Percentiles rank a stretch among this genome's conserved stretches.
Conservation (phyloP, 1,140 invertebrate species). For the Drosophila mauritiana region DNA sequence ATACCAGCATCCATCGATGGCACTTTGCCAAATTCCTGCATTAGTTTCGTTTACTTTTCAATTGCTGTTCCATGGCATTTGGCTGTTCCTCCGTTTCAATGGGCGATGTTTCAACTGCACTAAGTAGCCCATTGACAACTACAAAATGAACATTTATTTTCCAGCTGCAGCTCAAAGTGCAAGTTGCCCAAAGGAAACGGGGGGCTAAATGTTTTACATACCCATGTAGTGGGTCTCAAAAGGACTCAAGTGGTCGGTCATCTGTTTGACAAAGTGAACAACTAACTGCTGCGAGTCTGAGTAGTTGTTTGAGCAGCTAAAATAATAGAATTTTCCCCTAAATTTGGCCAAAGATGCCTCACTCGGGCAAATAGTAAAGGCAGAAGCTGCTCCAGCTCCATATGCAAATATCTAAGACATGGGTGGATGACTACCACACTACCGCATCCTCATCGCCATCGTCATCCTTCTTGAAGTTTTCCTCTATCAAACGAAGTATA, state of each 20-base stretch:
- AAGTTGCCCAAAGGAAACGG: slow-evolving; percentile 3
- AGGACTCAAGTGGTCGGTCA: slow-evolving; percentile 38
- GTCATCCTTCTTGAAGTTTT: slow-evolving; percentile 48
- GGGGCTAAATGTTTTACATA: slow-evolving; percentile 50
- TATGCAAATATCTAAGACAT: slow-evolving; percentile 55
- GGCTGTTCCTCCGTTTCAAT: slow-evolving; percentile 3
- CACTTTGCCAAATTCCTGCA: slow-evolving; percentile 43
- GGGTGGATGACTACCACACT: slow-evolving; percentile 24
- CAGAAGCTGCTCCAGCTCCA: slow-evolving; percentile 6
- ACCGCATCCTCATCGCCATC: slow-evolving; percentile 15
- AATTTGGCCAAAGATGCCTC: slow-evolving; percentile 65
- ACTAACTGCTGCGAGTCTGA: slow-evolving; percentile 21
- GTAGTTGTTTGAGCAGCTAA: slow-evolving; percentile 63
- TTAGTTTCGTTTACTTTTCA: slow-evolving; percentile 55
- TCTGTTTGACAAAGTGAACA: slow-evolving; percentile 37
- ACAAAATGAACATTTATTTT: slow-evolving; percentile 65
- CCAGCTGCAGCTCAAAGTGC: slow-evolving; percentile 34
- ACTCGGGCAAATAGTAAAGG: slow-evolving; percentile 22
- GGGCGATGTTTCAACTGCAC: slow-evolving; percentile 18
- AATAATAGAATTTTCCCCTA: slow-evolving; percentile 80
- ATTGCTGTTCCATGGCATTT: slow-evolving; percentile 28
- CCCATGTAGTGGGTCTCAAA: slow-evolving; percentile 3
- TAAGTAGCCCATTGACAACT: slow-evolving; percentile 60
- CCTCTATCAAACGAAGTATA: slow-evolving; percentile 6
- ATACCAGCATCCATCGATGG: slow-evolving; percentile 20